These are phyloP conservation scores for Matsumurasca onukii DNA, from an alignment of 1,140 invertebrate species.

Conservation along the genomic window DNA sequence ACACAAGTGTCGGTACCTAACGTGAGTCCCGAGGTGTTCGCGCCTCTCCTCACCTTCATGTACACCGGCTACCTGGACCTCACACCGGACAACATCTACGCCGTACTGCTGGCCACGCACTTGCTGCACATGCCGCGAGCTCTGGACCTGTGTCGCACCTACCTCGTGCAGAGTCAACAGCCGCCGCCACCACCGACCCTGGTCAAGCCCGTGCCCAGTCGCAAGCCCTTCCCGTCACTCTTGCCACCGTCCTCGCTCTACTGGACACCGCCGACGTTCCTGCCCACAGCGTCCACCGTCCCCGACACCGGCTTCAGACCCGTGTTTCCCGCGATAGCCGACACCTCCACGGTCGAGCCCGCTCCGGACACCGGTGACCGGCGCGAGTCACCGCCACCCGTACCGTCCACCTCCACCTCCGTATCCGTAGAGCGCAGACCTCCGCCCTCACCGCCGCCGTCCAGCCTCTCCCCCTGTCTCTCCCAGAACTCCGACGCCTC, in stretches of 20 bases:
- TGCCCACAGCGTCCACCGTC: constrained; percentile 41
- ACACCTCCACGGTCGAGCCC: constrained; percentile 9
- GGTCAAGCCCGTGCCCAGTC: constrained; percentile 52
- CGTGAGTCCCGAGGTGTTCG: constrained; percentile 67
- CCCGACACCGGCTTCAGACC: constrained; percentile 36
- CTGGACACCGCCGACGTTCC: constrained; percentile 40
- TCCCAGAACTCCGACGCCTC: constrained; percentile 29
- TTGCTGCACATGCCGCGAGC: constrained; percentile 74
- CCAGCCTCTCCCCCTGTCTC: constrained; percentile 33
- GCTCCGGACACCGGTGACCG: not conserved
- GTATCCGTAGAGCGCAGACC: constrained; percentile 31
- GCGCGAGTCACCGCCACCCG: constrained; percentile 32
- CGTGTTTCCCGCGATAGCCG: constrained; percentile 21
- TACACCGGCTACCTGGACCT: constrained; percentile 73
- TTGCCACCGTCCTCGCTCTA: constrained; percentile 41
- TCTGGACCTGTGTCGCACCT: constrained; percentile 62
- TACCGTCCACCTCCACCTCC: constrained; percentile 34
- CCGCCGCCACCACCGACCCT: constrained; percentile 40
- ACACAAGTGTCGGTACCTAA: constrained; percentile 54
- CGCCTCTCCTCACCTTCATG: constrained; percentile 71
- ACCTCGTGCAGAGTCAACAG: constrained; percentile 46
- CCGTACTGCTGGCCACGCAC: constrained; percentile 69
- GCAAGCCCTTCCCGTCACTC: constrained; percentile 46
- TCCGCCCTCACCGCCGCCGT: constrained; percentile 34
- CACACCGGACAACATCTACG: constrained; percentile 70